These are phyloP conservation scores for Deladenus siricidicola DNA, from an alignment of 2,888 invertebrate genomes.

Conservation along the genomic window DNA sequence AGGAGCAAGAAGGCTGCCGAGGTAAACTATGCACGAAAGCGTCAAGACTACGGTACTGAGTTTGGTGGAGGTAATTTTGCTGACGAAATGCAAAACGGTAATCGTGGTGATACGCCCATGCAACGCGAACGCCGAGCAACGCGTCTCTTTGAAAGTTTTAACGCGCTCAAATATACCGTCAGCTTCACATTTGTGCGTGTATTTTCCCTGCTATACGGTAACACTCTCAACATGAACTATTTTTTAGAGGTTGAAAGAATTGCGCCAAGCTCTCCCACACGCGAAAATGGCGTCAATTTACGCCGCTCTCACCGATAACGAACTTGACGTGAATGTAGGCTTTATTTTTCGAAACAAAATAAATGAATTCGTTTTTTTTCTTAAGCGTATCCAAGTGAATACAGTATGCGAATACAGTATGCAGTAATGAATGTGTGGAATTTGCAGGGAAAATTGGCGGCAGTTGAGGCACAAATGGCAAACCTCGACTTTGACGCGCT, in stretches of 20 bases:
- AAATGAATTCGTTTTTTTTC: slow-evolving; percentile 4
- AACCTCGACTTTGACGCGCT: slow-evolving; percentile 16
- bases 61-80: no score
- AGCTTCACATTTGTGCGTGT: slow-evolving; percentile 21
- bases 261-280: slow-evolving; percentile 7
- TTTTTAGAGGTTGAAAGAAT: slow-evolving; percentile 21
- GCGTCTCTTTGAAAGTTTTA: slow-evolving; percentile 22
- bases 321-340: slow-evolving; percentile 15
- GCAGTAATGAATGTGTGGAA: neutral
- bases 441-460: slow-evolving; percentile 15
- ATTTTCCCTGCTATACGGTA: neutral
- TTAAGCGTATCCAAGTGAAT: neutral
- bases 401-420: neutral
- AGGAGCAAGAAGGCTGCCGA: no score
- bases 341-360: neutral
- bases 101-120: no score
- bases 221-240: no score
- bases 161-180: slow-evolving; percentile 19
- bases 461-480: slow-evolving; percentile 15
- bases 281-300: slow-evolving; percentile 6
- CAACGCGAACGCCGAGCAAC: slow-evolving; percentile 9
- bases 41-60: no score
- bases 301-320: slow-evolving; percentile 9
- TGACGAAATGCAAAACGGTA: no score
- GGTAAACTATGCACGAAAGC: no score